Evolutionary conservation across 1,140 invertebrate genomes (phyloP).

Genomic region (Hypsibius dujardini): DNA sequence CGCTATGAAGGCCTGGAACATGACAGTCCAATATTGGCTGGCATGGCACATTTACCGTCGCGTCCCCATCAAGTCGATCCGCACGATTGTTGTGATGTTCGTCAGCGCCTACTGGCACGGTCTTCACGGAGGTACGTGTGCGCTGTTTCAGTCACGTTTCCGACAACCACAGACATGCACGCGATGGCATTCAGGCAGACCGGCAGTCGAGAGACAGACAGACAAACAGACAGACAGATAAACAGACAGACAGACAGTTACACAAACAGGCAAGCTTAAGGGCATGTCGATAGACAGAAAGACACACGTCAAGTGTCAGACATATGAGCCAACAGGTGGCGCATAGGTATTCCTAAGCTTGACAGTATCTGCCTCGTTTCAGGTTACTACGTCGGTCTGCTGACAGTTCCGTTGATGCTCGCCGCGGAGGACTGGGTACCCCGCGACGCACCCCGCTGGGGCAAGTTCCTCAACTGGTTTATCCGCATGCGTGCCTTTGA

Average conservation of each 20-base stretch:
- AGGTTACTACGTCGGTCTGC: slow-evolving; percentile 77
- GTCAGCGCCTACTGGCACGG: slow-evolving; percentile 87
- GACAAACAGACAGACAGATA: no score
- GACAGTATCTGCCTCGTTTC: slow-evolving; percentile 29
- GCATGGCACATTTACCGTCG: slow-evolving; percentile 67
- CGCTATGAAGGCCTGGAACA: slow-evolving; percentile 82
- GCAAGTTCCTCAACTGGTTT: slow-evolving; percentile 51
- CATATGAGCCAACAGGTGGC: no score
- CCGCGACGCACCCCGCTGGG: slow-evolving; percentile 28
- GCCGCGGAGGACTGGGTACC: slow-evolving; percentile 61
- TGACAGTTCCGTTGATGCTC: slow-evolving; percentile 65
- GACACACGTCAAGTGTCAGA: no score
- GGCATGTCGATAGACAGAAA: no score
- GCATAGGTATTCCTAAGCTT: neutral
- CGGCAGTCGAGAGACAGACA: no score
- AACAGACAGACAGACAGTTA: no score
- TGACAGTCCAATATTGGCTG: slow-evolving; percentile 85
- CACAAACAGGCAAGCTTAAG: no score
- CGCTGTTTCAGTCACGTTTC: no score
- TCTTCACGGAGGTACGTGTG: slow-evolving; percentile 39
- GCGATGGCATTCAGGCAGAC: no score
- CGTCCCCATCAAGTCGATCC: slow-evolving; percentile 50
- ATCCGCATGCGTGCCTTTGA: slow-evolving; percentile 67
- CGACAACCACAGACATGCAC: no score
- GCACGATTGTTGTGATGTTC: slow-evolving; percentile 57